Percentiles rank a stretch among this genome's conserved stretches.
Conservation (phyloP, 2,113 vertebrate genomes). For the Ptilonorhynchus violaceus region DNA sequence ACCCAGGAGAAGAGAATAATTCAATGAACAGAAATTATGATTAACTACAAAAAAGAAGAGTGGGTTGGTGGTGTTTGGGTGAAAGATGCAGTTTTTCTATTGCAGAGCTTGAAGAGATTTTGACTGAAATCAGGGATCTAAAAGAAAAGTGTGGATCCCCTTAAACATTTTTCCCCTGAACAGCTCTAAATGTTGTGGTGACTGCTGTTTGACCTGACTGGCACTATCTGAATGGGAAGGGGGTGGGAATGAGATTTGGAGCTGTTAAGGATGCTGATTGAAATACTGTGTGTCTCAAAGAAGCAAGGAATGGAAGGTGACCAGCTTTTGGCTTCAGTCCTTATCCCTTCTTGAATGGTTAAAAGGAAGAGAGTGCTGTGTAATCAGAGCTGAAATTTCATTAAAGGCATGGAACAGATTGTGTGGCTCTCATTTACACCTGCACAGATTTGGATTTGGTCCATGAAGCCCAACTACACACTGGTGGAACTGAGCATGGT, state of each 20-base stretch:
- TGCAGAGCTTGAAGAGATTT: neutral
- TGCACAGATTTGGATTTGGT: neutral
- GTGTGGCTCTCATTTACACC: slow-evolving; percentile 2
- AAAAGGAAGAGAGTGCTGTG: neutral
- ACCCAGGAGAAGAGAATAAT: neutral
- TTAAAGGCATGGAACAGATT: neutral
- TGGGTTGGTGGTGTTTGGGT: neutral
- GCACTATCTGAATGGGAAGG: neutral
- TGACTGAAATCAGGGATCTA: neutral
- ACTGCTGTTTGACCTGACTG: neutral
- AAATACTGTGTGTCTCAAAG: neutral
- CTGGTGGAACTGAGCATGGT: neutral
- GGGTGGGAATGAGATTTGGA: neutral
- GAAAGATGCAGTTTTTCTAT: neutral
- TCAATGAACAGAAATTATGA: neutral
- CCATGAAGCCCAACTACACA: neutral
- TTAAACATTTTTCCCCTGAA: neutral
- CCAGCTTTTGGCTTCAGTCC: neutral
- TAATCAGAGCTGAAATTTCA: neutral
- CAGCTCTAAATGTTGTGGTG: neutral
- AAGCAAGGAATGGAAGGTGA: neutral
- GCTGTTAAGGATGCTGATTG: neutral
- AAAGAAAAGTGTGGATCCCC: neutral
- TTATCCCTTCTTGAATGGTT: neutral
- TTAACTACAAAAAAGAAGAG: neutral